Percentiles rank a stretch among this genome's conserved stretches.
These are phyloP conservation scores for Cyanistes caeruleus DNA, from an alignment of 2,113 vertebrate species.

Conservation along the genomic window DNA sequence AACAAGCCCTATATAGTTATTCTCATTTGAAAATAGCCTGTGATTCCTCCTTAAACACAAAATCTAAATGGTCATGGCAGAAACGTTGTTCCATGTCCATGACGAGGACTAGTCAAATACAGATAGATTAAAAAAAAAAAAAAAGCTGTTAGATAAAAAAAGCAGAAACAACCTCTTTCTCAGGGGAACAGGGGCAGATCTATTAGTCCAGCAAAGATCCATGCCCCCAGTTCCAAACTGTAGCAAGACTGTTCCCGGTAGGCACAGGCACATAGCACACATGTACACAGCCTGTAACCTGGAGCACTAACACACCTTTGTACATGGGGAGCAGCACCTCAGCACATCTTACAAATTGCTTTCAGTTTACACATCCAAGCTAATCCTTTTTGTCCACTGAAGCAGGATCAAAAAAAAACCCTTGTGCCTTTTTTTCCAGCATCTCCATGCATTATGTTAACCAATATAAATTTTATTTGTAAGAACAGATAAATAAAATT, in stretches of 20 bases:
- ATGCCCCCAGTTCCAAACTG: neutral
- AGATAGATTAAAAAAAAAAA: too few species aligned
- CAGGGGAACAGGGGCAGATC: neutral
- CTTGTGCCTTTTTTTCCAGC: neutral
- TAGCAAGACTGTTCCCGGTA: accelerated
- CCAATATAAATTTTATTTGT: neutral
- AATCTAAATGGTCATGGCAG: neutral
- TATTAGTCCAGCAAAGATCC: neutral
- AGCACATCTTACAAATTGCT: neutral
- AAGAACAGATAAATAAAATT: neutral
- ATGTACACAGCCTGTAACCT: neutral
- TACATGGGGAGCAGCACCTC: accelerated
- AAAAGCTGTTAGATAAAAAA: neutral
- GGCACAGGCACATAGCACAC: accelerated
- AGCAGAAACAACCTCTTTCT: neutral
- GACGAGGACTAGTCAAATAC: neutral
- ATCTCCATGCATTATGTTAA: neutral
- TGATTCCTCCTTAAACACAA: neutral
- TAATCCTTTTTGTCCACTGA: neutral
- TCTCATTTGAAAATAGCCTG: neutral
- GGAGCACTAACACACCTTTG: neutral
- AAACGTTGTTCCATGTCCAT: neutral
- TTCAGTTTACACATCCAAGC: neutral
- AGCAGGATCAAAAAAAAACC: neutral
- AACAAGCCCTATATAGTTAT: accelerated